Evolutionary conservation across 2,113 vertebrate genomes (phyloP).

Genomic region (Podarcis cretensis): DNA sequence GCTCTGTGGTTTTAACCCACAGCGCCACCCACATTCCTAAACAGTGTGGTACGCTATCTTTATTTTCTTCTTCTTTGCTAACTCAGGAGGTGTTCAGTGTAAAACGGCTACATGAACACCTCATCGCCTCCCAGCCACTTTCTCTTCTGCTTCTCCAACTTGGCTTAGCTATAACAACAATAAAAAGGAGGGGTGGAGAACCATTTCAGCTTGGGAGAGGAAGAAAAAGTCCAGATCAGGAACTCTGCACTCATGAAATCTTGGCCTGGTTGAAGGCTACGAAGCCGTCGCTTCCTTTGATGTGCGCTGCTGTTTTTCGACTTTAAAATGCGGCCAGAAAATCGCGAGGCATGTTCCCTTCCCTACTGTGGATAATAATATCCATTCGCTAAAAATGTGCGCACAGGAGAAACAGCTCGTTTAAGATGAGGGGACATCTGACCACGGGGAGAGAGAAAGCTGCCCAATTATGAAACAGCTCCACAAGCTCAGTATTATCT

Average conservation of each 20-base stretch:
- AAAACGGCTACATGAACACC: conserved; percentile 62
- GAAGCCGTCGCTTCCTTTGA: conserved; percentile 56
- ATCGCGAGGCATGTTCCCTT: conserved; percentile 51
- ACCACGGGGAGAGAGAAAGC: neutral
- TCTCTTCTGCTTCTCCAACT: conserved; percentile 40
- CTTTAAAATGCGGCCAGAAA: conserved; percentile 9
- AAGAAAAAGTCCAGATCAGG: conserved; percentile 48
- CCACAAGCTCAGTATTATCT: neutral
- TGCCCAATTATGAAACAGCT: neutral
- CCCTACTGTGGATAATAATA: conserved; percentile 67
- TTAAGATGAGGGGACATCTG: neutral
- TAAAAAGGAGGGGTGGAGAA: conserved; percentile 52
- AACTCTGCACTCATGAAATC: conserved; percentile 58
- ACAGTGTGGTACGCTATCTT: neutral
- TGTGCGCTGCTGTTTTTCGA: conserved; percentile 29
- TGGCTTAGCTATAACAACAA: conserved; percentile 41
- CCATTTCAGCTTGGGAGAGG: conserved; percentile 54
- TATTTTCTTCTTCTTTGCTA: conserved; percentile 7
- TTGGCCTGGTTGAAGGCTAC: conserved; percentile 45
- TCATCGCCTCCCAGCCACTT: conserved; percentile 56
- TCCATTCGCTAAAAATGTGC: conserved; percentile 53
- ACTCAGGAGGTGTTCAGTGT: conserved; percentile 51
- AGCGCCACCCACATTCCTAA: too few relatives aligned
- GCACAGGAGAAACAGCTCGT: conserved; percentile 31
- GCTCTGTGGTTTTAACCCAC: too few relatives aligned